These are phyloP conservation scores for Pipistrellus nathusii DNA, from an alignment of 2,797 vertebrate species.

Conservation along the genomic window DNA sequence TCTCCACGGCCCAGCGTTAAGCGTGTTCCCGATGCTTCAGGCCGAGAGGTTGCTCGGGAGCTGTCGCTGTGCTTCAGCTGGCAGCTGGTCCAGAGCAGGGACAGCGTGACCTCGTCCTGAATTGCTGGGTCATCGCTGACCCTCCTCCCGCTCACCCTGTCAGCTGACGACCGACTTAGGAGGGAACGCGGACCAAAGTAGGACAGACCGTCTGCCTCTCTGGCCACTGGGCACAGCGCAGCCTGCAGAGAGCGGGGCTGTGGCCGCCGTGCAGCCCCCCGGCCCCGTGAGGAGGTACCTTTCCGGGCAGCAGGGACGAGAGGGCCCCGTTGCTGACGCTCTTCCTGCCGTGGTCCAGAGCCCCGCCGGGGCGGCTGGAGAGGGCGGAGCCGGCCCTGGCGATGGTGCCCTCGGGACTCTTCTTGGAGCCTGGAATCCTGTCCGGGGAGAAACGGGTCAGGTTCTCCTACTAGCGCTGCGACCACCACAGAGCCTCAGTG, in stretches of 20 bases:
- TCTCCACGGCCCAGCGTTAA: too few relatives aligned
- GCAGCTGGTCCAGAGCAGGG: not conserved
- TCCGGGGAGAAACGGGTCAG: not conserved
- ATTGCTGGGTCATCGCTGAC: not conserved
- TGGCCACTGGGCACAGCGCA: fast-evolving
- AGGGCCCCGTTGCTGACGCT: conserved; percentile 87
- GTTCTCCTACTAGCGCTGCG: not conserved
- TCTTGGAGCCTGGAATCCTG: conserved; percentile 93
- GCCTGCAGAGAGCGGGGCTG: not conserved
- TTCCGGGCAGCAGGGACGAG: conserved; percentile 88
- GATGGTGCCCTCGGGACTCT: conserved; percentile 88
- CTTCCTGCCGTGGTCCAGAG: conserved; percentile 89
- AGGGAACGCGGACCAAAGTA: not conserved
- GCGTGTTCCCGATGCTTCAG: not conserved
- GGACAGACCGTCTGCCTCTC: not conserved
- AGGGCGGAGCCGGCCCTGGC: conserved; percentile 87
- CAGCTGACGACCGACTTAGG: not conserved
- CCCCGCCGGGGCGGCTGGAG: conserved; percentile 82
- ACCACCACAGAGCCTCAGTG: too few relatives aligned
- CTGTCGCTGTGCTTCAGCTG: not conserved
- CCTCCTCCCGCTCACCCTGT: not conserved
- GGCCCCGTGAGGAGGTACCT: conserved; percentile 85
- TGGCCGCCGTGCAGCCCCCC: fast-evolving
- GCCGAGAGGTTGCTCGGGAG: not conserved
- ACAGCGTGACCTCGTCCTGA: not conserved